phyloP scores from a whole-genome alignment of 2,797 vertebrate genomes.

The Craterocephalus amniculus region DNA sequence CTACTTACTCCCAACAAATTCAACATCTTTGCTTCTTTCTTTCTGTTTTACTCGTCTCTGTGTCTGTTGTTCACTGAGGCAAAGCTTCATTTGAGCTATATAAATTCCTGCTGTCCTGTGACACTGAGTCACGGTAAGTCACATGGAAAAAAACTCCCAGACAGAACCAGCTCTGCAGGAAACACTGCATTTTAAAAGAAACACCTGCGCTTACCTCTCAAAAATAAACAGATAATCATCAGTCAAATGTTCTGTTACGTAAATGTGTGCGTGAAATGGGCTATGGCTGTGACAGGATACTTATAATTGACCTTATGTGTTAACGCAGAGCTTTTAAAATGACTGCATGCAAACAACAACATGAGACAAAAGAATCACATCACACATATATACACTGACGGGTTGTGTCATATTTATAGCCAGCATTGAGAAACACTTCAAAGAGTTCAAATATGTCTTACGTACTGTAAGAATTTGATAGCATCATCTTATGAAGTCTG shows the following conservation, averaged over 20 bases:
- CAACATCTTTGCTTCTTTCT: conserved; percentile 71
- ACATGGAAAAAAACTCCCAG: background rate
- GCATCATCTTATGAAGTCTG: background rate
- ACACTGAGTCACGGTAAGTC: background rate
- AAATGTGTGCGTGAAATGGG: conserved; percentile 32
- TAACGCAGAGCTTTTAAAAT: conserved; percentile 1
- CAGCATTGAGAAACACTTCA: background rate
- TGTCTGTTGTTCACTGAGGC: conserved; percentile 11
- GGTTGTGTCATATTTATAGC: background rate
- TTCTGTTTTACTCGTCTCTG: conserved; percentile 12
- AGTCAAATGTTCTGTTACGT: conserved; percentile 3
- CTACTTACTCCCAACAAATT: conserved; percentile 75
- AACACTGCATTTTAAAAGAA: conserved; percentile 36
- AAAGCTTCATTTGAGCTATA: background rate
- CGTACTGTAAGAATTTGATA: background rate
- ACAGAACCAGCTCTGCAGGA: conserved; percentile 62
- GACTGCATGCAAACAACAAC: conserved; percentile 1
- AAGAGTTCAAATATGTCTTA: background rate
- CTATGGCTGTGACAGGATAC: background rate
- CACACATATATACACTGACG: background rate
- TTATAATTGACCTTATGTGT: background rate
- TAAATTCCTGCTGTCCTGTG: conserved; percentile 12
- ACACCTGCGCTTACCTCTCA: background rate
- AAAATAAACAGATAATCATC: background rate
- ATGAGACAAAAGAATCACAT: background rate